Conservation (phyloP, 2,888 invertebrate species). For the Plagodis pulveraria region DNA sequence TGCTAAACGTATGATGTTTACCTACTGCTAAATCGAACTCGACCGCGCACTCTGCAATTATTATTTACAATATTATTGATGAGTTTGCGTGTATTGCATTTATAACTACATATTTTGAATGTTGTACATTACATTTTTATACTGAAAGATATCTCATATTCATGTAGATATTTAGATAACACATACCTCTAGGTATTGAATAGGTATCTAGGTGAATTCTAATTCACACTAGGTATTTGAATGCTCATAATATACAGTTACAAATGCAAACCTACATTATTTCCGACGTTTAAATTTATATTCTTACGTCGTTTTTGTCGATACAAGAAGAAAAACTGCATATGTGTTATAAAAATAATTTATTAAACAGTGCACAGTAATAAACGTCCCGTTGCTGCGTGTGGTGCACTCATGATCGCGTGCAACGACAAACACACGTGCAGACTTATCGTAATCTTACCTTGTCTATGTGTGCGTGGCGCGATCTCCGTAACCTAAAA, state of each 20-base stretch:
- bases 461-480: conserved; percentile 33
- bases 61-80: too few species aligned
- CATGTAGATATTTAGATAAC: too few species aligned
- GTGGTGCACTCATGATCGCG: conserved; percentile 68
- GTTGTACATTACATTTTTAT: too few species aligned
- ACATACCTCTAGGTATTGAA: too few species aligned
- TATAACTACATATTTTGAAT: too few species aligned
- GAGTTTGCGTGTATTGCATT: too few species aligned
- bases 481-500: conserved; percentile 20
- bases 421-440: conserved; percentile 60
- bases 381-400: conserved; percentile 64
- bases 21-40: too few species aligned
- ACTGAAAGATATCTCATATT: too few species aligned
- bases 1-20: too few species aligned
- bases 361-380: conserved; percentile 48
- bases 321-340: not conserved
- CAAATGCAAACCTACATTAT: not conserved
- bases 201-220: too few species aligned
- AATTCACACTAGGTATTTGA: too few species aligned
- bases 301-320: conserved; percentile 1
- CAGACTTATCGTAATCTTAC: conserved; percentile 34
- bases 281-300: not conserved
- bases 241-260: not conserved
- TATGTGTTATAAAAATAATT: not conserved
- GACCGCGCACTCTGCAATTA: too few species aligned